Percentiles rank a stretch among this genome's conserved stretches.
These are phyloP conservation scores for Cataglyphis rosenhaueri DNA, from an alignment of 2,888 invertebrate genomes.

Conservation along the genomic window DNA sequence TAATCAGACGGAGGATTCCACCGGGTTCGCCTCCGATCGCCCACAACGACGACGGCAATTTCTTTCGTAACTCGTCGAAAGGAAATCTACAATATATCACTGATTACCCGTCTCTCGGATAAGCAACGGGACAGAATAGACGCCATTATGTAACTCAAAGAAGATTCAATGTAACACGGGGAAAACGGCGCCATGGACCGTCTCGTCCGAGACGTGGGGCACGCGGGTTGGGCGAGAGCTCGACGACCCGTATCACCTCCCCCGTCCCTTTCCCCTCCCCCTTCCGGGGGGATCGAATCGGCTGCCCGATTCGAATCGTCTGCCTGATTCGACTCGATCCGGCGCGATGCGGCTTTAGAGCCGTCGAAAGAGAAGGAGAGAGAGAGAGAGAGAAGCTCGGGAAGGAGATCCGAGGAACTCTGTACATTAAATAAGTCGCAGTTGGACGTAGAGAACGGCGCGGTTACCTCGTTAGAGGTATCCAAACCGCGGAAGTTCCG, in stretches of 20 bases:
- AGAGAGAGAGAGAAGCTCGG: slow-evolving; percentile 23
- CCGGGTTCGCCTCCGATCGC: background rate
- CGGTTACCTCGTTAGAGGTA: slow-evolving; percentile 44
- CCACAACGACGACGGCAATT: slow-evolving; percentile 18
- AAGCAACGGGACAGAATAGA: slow-evolving; percentile 37
- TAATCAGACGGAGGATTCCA: slow-evolving; percentile 27
- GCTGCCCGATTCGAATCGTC: slow-evolving; percentile 37
- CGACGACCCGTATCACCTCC: slow-evolving; percentile 8
- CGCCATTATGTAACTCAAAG: slow-evolving; percentile 19
- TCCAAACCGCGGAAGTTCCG: slow-evolving; percentile 44
- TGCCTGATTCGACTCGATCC: slow-evolving; percentile 49
- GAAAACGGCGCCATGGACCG: slow-evolving; percentile 21
- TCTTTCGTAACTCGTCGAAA: slow-evolving; percentile 45
- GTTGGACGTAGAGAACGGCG: slow-evolving; percentile 7
- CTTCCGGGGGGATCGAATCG: slow-evolving; percentile 12
- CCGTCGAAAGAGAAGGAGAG: background rate
- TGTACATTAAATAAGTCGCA: slow-evolving; percentile 45
- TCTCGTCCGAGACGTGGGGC: background rate
- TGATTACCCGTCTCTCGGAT: slow-evolving; percentile 41
- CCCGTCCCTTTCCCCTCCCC: background rate
- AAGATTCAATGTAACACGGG: slow-evolving; percentile 22
- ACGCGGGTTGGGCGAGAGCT: slow-evolving; percentile 23
- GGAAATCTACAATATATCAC: slow-evolving; percentile 48
- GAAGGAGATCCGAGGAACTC: background rate
- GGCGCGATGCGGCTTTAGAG: slow-evolving; percentile 39